These are phyloP conservation scores for Pseudomyrmex sp. DNA, from an alignment of 1,140 invertebrate species.

Conservation along the genomic window DNA sequence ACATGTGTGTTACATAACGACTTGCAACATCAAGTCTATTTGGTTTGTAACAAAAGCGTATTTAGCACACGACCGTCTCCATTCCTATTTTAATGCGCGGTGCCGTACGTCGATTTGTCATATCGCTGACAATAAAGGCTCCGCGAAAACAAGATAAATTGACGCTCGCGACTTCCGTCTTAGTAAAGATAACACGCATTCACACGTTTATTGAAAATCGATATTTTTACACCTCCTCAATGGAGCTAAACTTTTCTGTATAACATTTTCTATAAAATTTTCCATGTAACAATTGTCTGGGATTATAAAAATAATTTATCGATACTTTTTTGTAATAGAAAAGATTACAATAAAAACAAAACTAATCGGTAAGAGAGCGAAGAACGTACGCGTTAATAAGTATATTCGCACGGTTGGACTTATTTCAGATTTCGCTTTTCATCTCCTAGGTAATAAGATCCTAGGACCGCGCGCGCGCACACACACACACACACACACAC, in stretches of 20 bases:
- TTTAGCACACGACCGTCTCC: conserved; percentile 55
- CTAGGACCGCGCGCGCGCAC: not conserved
- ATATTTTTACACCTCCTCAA: no score
- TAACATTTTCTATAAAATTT: no score
- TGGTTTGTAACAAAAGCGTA: conserved; percentile 65
- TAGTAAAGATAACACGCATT: not conserved
- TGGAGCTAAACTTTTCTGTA: no score
- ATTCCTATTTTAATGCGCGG: conserved; percentile 59
- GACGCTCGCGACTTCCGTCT: not conserved
- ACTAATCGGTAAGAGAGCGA: not conserved
- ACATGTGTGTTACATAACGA: conserved; percentile 68
- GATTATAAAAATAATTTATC: not conserved
- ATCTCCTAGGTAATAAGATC: not conserved
- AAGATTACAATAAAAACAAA: not conserved
- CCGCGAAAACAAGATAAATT: not conserved
- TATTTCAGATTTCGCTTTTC: not conserved
- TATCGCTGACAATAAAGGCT: not conserved
- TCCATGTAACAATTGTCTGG: no score
- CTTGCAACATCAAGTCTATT: conserved; percentile 65
- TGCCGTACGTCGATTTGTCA: not conserved
- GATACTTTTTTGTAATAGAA: not conserved
- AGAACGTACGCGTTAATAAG: not conserved
- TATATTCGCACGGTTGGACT: not conserved
- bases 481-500: no score
- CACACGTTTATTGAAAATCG: no score